phyloP scores from a whole-genome alignment of 2,113 vertebrate species.

The Crotalus helleri region DNA sequence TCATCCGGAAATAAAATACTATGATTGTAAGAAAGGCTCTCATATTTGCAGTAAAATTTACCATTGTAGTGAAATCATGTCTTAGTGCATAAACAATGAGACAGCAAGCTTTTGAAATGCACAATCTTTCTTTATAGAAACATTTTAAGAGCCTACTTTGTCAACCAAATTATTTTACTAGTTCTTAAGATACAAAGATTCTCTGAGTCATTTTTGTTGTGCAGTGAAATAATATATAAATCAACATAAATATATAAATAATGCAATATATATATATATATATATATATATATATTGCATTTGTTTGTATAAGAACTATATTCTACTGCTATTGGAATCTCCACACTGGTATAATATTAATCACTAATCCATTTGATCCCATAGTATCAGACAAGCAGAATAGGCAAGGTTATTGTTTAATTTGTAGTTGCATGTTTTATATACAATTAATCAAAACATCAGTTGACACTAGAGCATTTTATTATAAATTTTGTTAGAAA shows the following conservation, averaged over 20 bases:
- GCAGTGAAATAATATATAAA: neutral
- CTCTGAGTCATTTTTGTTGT: constrained; percentile 60
- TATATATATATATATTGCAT: neutral
- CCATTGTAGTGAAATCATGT: constrained; percentile 24
- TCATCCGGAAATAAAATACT: constrained; percentile 30
- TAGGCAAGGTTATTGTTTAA: neutral
- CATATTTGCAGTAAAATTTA: constrained; percentile 3
- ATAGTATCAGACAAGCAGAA: neutral
- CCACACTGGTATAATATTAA: constrained; percentile 9
- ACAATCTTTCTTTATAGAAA: constrained; percentile 44
- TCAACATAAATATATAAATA: neutral
- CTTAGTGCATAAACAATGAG: constrained; percentile 57
- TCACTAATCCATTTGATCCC: neutral
- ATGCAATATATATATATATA: neutral
- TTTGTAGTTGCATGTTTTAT: neutral
- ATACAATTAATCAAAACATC: neutral
- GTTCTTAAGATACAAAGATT: constrained; percentile 57
- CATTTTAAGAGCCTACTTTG: constrained; percentile 59
- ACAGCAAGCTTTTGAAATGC: constrained; percentile 62
- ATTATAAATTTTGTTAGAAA: neutral
- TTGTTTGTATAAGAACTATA: neutral
- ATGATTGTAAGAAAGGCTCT: constrained; percentile 2
- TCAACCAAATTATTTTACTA: constrained; percentile 65
- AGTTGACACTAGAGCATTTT: neutral
- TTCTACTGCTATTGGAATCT: constrained; percentile 37